Evolutionary conservation across 2,797 vertebrate genomes (phyloP).

Genomic region (Meriones psammophilus): DNA sequence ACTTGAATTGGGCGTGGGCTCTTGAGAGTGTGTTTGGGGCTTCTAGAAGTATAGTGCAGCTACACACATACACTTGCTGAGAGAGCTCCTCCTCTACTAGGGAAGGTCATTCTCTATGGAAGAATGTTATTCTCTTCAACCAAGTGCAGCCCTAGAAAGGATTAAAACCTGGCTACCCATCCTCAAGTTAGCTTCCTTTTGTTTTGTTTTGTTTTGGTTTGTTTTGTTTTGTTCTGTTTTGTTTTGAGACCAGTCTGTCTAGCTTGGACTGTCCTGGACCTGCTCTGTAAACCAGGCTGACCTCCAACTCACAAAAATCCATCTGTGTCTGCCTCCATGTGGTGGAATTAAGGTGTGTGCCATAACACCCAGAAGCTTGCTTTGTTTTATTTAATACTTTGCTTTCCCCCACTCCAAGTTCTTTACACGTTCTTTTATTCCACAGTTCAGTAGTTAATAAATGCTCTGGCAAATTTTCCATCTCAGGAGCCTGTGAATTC

Average conservation of each 20-base stretch:
- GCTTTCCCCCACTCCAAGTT: not conserved
- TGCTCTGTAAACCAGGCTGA: no score
- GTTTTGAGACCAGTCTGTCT: no score
- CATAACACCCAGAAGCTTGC: no score
- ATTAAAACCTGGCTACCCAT: not conserved
- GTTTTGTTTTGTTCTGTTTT: no score
- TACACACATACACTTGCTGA: not conserved
- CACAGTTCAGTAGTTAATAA: slow-evolving; percentile 7
- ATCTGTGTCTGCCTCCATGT: no score
- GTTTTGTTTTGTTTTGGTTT: no score
- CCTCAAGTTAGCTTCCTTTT: no score
- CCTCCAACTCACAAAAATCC: no score
- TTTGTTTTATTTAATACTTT: slow-evolving; percentile 27
- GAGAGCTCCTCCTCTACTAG: no score
- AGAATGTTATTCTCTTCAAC: not conserved
- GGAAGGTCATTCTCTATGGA: no score
- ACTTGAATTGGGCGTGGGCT: not conserved
- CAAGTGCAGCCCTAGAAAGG: not conserved
- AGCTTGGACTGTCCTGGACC: no score
- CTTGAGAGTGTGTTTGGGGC: not conserved
- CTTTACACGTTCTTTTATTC: slow-evolving; percentile 15
- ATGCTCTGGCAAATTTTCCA: not conserved
- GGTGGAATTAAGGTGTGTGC: no score
- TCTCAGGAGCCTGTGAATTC: not conserved
- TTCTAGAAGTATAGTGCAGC: not conserved